A percentile compares a stretch with the other conserved stretches of the same genome.
Conservation (phyloP, 2,113 vertebrate genomes). For the Sapayoa aenigma region DNA sequence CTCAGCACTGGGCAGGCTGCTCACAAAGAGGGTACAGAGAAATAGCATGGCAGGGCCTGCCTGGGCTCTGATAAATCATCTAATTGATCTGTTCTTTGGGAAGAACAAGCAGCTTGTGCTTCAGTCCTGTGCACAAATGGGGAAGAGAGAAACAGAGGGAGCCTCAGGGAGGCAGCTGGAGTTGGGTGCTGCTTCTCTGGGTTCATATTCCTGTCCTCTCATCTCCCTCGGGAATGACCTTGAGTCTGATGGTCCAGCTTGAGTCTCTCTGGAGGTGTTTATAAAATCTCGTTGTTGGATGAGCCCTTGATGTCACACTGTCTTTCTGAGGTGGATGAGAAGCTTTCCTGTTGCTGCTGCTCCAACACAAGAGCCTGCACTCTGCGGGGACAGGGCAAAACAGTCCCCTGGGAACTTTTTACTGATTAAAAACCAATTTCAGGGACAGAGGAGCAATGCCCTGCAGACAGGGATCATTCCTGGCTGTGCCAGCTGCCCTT, state of each 20-base stretch:
- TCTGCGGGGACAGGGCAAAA: background rate
- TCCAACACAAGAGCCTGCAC: background rate
- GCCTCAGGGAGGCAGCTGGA: background rate
- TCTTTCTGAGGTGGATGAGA: background rate
- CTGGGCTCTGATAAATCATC: background rate
- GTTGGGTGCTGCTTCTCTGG: background rate
- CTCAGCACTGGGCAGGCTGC: background rate
- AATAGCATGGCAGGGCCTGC: background rate
- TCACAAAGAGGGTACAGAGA: background rate
- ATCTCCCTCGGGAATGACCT: background rate
- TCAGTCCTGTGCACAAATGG: background rate
- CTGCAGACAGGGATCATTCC: background rate
- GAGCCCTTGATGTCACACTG: background rate
- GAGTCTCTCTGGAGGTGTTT: background rate
- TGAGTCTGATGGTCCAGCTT: background rate
- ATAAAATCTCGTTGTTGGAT: background rate
- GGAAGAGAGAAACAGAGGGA: background rate
- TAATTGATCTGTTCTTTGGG: background rate
- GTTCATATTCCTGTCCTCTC: background rate
- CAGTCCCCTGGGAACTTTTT: background rate
- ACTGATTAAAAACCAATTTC: constrained; percentile 6
- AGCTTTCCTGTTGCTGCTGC: background rate
- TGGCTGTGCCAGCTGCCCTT: background rate
- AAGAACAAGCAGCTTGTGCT: background rate
- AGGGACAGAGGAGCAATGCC: background rate